Conservation (phyloP, 2,113 vertebrate species). For the Scytalopus superciliaris region DNA sequence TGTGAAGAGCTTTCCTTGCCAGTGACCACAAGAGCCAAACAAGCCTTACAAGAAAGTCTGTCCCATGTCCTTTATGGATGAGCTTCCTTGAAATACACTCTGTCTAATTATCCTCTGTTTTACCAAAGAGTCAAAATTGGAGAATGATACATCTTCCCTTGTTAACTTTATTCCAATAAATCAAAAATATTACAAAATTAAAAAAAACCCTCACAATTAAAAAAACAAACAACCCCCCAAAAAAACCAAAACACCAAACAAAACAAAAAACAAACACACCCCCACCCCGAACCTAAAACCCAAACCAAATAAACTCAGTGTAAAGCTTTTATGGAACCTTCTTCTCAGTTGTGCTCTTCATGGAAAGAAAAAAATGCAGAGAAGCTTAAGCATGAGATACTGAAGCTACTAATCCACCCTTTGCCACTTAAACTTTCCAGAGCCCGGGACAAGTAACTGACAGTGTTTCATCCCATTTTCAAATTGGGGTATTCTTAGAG, state of each 20-base stretch:
- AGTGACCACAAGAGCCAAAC: background rate
- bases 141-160: background rate
- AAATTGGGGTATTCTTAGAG: background rate
- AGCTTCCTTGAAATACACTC: background rate
- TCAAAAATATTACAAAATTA: background rate
- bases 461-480: too few relatives aligned
- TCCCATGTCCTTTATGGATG: background rate
- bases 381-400: background rate
- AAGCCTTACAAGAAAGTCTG: background rate
- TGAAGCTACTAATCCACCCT: background rate
- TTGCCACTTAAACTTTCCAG: background rate
- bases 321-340: background rate
- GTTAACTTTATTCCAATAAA: background rate
- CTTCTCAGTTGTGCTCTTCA: background rate
- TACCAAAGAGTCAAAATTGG: background rate
- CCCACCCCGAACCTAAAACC: background rate
- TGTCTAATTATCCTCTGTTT: background rate
- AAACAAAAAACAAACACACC: background rate
- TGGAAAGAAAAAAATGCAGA: background rate
- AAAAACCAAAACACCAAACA: background rate
- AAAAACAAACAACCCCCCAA: background rate
- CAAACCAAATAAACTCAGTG: background rate
- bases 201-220: too few relatives aligned
- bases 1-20: too few relatives aligned
- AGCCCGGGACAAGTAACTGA: background rate